phyloP scores from a whole-genome alignment of 92 coral and sea anemone species.

The Pocillopora meandrina region DNA sequence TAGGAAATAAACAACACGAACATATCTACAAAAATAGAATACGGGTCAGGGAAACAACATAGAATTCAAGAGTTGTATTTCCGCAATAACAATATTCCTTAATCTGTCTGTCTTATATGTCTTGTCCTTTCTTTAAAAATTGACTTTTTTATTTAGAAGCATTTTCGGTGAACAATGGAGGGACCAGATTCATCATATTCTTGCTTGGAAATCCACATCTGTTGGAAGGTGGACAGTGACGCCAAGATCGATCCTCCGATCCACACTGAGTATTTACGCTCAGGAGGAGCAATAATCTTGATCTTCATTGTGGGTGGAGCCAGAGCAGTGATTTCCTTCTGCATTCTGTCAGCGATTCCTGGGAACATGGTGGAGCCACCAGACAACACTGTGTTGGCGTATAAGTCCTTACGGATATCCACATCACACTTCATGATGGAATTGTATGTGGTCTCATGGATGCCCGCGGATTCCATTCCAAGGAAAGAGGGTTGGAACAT shows the following conservation, averaged over 20 bases:
- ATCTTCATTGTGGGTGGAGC: constrained; percentile 67
- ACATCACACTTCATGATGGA: constrained; percentile 54
- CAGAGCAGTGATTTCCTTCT: constrained; percentile 55
- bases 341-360: constrained; percentile 61
- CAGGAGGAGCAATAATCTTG: constrained; percentile 65
- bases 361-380: constrained; percentile 88
- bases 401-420: constrained; percentile 57
- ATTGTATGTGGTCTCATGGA: constrained; percentile 96
- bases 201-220: constrained; percentile 63
- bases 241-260: constrained; percentile 67
- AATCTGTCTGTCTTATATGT: not conserved
- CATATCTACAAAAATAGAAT: constrained; percentile 42
- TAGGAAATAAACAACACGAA: constrained; percentile 13
- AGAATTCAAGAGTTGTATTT: constrained; percentile 32
- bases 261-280: constrained; percentile 65
- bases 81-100: not conserved
- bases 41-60: not conserved
- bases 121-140: not conserved
- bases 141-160: constrained; percentile 21
- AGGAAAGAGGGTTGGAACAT: constrained; percentile 89
- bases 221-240: constrained; percentile 68
- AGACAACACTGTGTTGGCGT: constrained; percentile 85
- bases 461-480: constrained; percentile 93
- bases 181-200: constrained; percentile 64
- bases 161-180: constrained; percentile 60